Evolutionary conservation across 2,797 vertebrate genomes (phyloP).

Genomic region (Brachymystax lenok): DNA sequence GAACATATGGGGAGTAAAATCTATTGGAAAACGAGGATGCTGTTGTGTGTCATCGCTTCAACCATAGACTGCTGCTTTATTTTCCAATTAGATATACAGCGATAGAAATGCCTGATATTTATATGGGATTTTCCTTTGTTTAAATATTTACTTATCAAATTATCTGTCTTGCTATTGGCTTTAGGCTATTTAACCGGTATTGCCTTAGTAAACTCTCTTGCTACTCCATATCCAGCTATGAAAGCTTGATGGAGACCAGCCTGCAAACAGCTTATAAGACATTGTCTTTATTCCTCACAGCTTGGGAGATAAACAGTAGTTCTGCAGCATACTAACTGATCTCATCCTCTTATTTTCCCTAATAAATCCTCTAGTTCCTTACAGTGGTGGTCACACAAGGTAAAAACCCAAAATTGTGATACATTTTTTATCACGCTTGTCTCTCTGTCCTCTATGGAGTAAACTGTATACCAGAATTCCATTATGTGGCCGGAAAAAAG

Average conservation of each 20-base stretch:
- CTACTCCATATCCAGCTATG: background rate
- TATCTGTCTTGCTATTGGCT: conserved; percentile 16
- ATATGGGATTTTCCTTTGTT: conserved; percentile 30
- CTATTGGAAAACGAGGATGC: conserved; percentile 55
- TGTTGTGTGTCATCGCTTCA: conserved; percentile 60
- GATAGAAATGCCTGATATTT: conserved; percentile 45
- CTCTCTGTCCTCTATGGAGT: background rate
- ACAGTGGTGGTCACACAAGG: background rate
- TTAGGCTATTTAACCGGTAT: background rate
- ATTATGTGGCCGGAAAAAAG: background rate
- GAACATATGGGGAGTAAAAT: conserved; percentile 63
- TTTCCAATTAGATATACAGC: conserved; percentile 41
- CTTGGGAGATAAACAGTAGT: background rate
- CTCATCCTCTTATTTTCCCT: background rate
- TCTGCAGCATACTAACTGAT: background rate
- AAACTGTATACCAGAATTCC: background rate
- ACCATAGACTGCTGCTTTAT: conserved; percentile 67
- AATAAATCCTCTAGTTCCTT: background rate
- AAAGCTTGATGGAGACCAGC: background rate
- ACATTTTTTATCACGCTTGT: conserved; percentile 5
- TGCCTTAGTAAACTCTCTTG: background rate
- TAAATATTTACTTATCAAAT: conserved; percentile 7
- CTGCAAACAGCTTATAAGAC: background rate
- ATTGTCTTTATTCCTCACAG: background rate
- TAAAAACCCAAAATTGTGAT: conserved; percentile 10